Percentiles rank a stretch among this genome's conserved stretches.
phyloP scores from a whole-genome alignment of 1,140 invertebrate genomes.

The Eriocheir sinensis region DNA sequence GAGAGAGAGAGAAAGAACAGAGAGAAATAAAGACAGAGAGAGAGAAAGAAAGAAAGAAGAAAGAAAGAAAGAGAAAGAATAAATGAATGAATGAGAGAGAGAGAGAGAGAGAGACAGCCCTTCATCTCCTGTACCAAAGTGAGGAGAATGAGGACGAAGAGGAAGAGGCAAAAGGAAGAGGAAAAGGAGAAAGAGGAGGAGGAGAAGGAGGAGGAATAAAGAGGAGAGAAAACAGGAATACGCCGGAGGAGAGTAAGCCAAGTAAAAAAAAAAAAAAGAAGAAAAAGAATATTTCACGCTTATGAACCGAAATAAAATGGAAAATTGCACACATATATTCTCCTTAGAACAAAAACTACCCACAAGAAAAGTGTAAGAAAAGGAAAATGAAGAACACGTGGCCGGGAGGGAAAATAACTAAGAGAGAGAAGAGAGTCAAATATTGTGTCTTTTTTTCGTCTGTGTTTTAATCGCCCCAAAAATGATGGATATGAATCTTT shows the following conservation, averaged over 20 bases:
- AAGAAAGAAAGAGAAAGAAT: background rate
- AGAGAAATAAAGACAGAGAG: slow-evolving; percentile 2
- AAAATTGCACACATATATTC: too few relatives aligned
- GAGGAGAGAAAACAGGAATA: background rate
- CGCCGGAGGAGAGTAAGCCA: background rate
- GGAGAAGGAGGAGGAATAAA: background rate
- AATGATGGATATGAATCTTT: background rate
- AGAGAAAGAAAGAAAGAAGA: background rate
- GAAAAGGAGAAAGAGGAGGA: background rate
- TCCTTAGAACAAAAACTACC: too few relatives aligned
- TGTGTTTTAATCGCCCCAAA: background rate
- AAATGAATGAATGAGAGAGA: background rate
- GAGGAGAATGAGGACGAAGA: background rate
- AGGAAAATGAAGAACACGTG: background rate
- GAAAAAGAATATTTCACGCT: background rate
- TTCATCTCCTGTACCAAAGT: background rate
- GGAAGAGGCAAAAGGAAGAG: too few relatives aligned
- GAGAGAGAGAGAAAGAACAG: background rate
- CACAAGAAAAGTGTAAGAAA: too few relatives aligned
- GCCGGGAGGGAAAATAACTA: background rate
- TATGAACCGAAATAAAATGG: too few relatives aligned
- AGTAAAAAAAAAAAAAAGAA: background rate
- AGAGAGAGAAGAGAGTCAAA: background rate
- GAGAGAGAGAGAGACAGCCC: background rate
- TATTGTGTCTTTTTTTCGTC: background rate